Base-by-base conservation (phyloP, 2,113 vertebrate species). In the Gymnarchus niloticus region DNA sequence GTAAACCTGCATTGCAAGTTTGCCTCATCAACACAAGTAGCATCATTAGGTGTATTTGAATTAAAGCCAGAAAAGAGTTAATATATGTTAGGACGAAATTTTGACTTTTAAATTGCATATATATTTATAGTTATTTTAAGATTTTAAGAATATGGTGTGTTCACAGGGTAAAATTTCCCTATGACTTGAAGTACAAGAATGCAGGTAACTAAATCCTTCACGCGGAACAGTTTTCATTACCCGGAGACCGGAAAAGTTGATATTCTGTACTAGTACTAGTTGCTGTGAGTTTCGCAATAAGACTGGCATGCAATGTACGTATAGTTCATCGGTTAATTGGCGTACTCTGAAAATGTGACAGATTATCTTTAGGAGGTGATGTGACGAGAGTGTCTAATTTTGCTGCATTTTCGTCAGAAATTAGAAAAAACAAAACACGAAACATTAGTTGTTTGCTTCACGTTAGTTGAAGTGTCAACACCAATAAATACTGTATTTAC, bases 361-460 rank as follows among this genome's bases (percentile, higher is more conserved):
- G 12, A 41, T 37, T 73, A 37, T n/a, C 65, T 17, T 19, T 73
- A 28, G 65, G 65, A 37, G 19, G 65, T 73, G 33, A 41, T 19
- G 65, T 37, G 33, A 41, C 19, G 65, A 17, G 19, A 17, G 0
- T 73, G 33, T 73, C 33, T 37, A 73, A 41, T 41, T 73, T 10
- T 41, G 19, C 14, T 19, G 28, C 33, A 37, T 5, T 73, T 41
- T 73, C 14, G 28, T 3, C 19, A 73, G 33, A 41, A 41, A 73
- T 73, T 78, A 78, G 46, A n/a, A 25, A 3, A 61, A 83, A 85
- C 84, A 86, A 89, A 86, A 84, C 87, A 90, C 61, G 57, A 87
- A 83, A 87, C 85, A 84, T 86, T 89, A 87, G 88, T 86, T 69
- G 83, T 73, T 69, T 81, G 69, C 82, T 83, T 91, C 92, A 93